Evolutionary conservation across 1,140 invertebrate genomes (phyloP), one percentile per base, ranked within the genome.

Genomic region (Myzus persicae): DNA sequence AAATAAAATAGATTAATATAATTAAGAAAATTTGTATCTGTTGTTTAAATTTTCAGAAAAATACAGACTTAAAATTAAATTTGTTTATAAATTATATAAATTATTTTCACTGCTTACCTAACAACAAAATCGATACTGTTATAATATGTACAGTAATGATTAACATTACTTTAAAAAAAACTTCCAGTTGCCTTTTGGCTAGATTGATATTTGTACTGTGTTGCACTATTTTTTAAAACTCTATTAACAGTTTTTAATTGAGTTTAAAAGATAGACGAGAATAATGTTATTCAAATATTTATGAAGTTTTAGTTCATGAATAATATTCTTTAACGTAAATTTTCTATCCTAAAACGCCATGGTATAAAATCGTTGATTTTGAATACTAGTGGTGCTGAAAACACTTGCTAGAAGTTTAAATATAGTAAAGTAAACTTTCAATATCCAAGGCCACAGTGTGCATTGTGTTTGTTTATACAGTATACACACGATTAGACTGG

Each of bases 361-460:
- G 48, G 36, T 36, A 40, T 54, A 40, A 7, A 54, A 89, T 26
- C 46, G 4, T 48, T 36, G 48, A 38, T 89, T 54, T 89, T 54
- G 36, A 24, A 54, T 89, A 89, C 18, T 20, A 7, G 8, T 54
- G 46, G 87, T 31, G 87, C 87, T 51, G 38, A 89, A 89, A 89
- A 89, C 22, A 51, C 87, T 89, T 38, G 38, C 46, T 31, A 22
- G 20, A 38, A 51, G 87, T 89, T 89, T 54, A 89, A 89, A 22
- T 89, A 76, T n/a, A 54, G n/a, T 38, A 54, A 51, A 48, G 48
- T 89, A 89, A 89, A 38, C 48, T 89, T 89, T 26, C 20, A 26
- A 24, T 24, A 31, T 11, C 36, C 7, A 36, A 38, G 20, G 44
- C n/a, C n/a, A 8, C 38, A 36, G 31, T 51, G 22, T 89, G 3